Conservation (phyloP, 2,797 vertebrate genomes). For the Chelidonichthys spinosus region DNA sequence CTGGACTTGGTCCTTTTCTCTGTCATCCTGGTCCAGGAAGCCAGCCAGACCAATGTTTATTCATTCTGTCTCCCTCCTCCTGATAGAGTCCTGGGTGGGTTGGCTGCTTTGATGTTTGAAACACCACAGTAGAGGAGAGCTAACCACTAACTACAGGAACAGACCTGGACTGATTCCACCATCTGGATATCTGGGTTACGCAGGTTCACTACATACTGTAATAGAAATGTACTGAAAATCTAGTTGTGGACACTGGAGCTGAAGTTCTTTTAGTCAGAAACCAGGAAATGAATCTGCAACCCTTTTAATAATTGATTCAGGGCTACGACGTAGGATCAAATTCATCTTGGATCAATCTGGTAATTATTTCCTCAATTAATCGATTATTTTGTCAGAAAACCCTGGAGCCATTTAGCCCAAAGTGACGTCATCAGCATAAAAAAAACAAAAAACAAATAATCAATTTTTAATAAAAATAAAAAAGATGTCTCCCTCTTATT, state of each 20-base stretch:
- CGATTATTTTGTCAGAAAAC: neutral
- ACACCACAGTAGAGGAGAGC: conserved; percentile 5
- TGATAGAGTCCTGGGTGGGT: conserved; percentile 23
- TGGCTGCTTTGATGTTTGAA: conserved; percentile 43
- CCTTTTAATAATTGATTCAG: neutral
- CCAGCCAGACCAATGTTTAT: conserved; percentile 50
- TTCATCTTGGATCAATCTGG: neutral
- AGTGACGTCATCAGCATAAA: neutral
- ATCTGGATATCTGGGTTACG: conserved; percentile 10
- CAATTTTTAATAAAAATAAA: neutral
- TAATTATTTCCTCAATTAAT: neutral
- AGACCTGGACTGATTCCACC: conserved; percentile 12
- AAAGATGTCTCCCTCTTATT: neutral
- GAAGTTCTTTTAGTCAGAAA: neutral
- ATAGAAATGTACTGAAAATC: neutral
- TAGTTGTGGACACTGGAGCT: neutral
- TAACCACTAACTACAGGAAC: conserved; percentile 5
- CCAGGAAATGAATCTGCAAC: neutral
- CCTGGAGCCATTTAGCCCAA: too few relatives aligned
- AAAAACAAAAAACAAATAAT: too few relatives aligned
- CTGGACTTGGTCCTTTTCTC: conserved; percentile 43
- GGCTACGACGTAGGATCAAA: neutral
- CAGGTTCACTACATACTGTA: neutral
- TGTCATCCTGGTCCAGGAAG: conserved; percentile 43
- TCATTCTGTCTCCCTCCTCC: conserved; percentile 31